phyloP scores from a whole-genome alignment of 2,888 invertebrate genomes.

The Myopa tessellatipennis region DNA sequence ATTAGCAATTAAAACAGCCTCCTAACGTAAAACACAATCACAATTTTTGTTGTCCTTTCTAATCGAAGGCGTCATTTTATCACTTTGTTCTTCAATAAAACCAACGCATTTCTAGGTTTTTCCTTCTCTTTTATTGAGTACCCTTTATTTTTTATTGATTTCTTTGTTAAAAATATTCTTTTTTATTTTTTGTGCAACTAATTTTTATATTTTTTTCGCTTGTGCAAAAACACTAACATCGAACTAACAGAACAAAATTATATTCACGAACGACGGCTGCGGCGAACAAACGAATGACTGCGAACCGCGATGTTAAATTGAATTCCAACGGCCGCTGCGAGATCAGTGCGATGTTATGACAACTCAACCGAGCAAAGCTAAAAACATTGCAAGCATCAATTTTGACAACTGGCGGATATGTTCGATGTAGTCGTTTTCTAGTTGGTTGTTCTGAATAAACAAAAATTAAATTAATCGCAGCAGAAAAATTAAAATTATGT shows the following conservation, averaged over 20 bases:
- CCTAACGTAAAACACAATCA: background rate
- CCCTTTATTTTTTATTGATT: background rate
- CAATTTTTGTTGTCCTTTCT: background rate
- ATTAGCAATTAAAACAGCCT: background rate
- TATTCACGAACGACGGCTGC: constrained; percentile 41
- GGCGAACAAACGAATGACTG: constrained; percentile 45
- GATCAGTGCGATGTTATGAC: constrained; percentile 44
- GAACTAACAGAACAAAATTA: constrained; percentile 10
- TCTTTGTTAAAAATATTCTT: background rate
- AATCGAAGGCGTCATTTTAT: background rate
- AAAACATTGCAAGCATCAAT: constrained; percentile 7
- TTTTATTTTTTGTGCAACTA: background rate
- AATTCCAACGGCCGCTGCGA: constrained; percentile 47
- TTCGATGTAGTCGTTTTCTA: too few relatives aligned
- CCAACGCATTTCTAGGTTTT: background rate
- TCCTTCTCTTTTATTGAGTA: background rate
- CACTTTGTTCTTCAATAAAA: background rate
- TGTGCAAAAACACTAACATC: constrained; percentile 3
- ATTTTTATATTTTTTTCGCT: background rate
- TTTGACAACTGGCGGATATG: too few relatives aligned
- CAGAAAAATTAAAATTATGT: too few relatives aligned
- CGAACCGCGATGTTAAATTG: constrained; percentile 45
- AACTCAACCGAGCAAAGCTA: background rate
- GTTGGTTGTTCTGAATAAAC: too few relatives aligned
- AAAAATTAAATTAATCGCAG: too few relatives aligned